Conservation (phyloP, 2,113 vertebrate species). For the Eretmochelys imbricata region DNA sequence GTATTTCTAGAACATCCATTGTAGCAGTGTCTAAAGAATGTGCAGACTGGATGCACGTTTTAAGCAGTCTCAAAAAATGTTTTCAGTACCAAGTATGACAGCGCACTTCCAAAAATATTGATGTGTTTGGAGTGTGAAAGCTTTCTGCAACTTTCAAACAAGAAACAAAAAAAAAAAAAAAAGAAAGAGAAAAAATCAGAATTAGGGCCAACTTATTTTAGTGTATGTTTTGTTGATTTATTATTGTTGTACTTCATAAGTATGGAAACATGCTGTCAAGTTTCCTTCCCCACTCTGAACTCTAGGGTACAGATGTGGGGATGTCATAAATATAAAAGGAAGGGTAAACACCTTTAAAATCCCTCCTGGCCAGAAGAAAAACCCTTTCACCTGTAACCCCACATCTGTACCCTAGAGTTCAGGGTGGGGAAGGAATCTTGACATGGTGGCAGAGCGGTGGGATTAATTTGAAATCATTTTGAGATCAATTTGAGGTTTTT, state of each 20-base stretch:
- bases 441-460: too few species aligned
- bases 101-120: not conserved
- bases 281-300: too few species aligned
- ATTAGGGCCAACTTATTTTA: not conserved
- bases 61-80: not conserved
- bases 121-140: not conserved
- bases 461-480: too few species aligned
- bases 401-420: too few species aligned
- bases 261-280: not conserved
- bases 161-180: not conserved
- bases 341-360: too few species aligned
- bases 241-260: not conserved
- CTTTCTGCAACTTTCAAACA: not conserved
- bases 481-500: too few species aligned
- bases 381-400: too few species aligned
- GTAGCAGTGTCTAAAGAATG: not conserved
- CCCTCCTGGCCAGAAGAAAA: too few species aligned
- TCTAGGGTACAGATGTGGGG: too few species aligned
- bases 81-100: not conserved
- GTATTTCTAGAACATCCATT: not conserved
- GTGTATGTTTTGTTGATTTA: not conserved
- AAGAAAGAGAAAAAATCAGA: not conserved
- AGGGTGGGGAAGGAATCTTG: too few species aligned
- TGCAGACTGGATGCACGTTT: not conserved
- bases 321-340: too few species aligned